Evolutionary conservation across 2,888 invertebrate species (phyloP), one percentile per base, ranked within the genome.

Genomic region (Lampropteryx suffumata): DNA sequence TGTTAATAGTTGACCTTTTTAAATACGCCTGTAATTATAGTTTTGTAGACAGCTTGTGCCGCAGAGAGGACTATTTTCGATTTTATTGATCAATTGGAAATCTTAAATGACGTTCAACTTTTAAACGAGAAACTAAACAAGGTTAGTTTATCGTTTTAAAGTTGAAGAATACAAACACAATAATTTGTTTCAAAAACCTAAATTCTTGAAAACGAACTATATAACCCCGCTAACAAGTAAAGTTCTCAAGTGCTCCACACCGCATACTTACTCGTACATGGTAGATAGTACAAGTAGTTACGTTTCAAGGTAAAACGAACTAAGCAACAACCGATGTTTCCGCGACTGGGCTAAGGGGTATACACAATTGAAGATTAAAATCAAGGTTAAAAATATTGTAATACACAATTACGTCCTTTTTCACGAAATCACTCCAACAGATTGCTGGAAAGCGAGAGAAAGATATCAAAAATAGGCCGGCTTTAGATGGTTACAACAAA

Each of bases 281-380:
- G 47, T 46, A 33, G 46, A 39, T 33, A 21, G 44, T 41, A 55
- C 37, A 47, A 36, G 54, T 58, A 43, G 52, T 49, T 48, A 55
- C 44, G 40, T 41, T 54, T 52, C 61, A 70, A 73, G 69, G 71
- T 63, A 62, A 67, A 70, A 69, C 47, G 67, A 81, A 82, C 72
- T 83, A 81, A 78, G 76, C 73, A 69, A 61, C 64, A 69, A 80
- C 81, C 79, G 59, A 70, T 74, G 74, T 72, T 71, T 64, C 64
- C 55, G 40, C 63, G 57, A 51, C 57, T 59, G 54, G 4, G 62
- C 69, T 67, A 71, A 69, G 69, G 72, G 71, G 62, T 65, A 43
- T 47, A 36, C 21, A 32, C 37, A 37, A 12, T 33, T 12, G 13
- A 24, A 10, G 14, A 8, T 1, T 17, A 14, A 11, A 39, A 28